Base-by-base conservation (phyloP, 2,888 invertebrate genomes). In the Agriotes lineatus region DNA sequence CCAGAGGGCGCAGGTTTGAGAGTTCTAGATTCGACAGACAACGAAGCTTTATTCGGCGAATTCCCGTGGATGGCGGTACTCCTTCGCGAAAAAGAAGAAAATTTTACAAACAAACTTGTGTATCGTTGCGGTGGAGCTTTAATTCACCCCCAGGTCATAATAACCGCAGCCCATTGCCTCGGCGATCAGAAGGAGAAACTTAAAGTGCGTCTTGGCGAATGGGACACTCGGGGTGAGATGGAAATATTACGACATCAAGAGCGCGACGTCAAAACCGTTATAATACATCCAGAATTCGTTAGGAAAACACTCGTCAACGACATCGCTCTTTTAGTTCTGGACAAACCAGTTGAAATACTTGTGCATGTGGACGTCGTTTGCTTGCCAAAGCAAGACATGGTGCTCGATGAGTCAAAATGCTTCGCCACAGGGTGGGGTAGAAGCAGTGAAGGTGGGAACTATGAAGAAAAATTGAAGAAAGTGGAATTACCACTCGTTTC, bases 51-150 rank as follows among this genome's bases (percentile, higher is more conserved):
- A 74, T 93, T 89, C 71, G 93, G 89, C 0, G 93, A 93, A 81
- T 93, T 91, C 80, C 92, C 93, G 0, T 93, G 93, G 93, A 91
- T 92, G 90, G 88, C 90, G 0, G 92, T 92, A 0, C 84, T 92
- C 25, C 85, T 85, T 67, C 85, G 85, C 77, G 77, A 87, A 7
- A 85, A 85, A 77, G 77, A 87, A 7, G n/a, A n/a, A n/a, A n/a
- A n/a, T n/a, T n/a, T n/a, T n/a, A n/a, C n/a, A n/a, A n/a, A n/a
- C n/a, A n/a, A n/a, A n/a, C 86, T 87, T 70, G 81, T 88, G 7
- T 94, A 92, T 81, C 86, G 90, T 2, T 93, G 93, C 18, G 93
- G 93, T 0, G 94, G 92, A 0, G 89, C 93, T 0, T 84, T 94
- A 10, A 92, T 94, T 70, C 90, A 92, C 65, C 89, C 88, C 0